These are phyloP conservation scores for Parauchenoglanis ngamensis DNA, from an alignment of 2,797 vertebrate species.

Conservation along the genomic window DNA sequence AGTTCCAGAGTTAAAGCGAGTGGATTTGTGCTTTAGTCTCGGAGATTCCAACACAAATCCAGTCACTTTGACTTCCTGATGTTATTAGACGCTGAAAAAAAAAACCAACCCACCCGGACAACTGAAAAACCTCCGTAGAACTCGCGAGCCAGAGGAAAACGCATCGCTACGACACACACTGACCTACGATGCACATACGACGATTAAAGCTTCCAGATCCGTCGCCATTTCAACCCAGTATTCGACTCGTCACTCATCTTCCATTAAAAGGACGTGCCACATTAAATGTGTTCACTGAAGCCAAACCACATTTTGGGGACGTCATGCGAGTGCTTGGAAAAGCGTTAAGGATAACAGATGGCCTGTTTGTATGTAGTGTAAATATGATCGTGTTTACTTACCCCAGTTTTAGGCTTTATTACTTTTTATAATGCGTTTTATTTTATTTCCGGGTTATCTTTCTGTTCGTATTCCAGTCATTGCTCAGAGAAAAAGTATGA, in stretches of 20 bases:
- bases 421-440: constrained; percentile 58
- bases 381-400: constrained; percentile 81
- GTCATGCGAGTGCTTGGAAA: constrained; percentile 34
- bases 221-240: constrained; percentile 47
- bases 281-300: constrained; percentile 48
- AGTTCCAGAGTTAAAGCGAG: neutral
- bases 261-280: constrained; percentile 52
- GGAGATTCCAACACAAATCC: constrained; percentile 1
- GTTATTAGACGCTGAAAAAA: neutral
- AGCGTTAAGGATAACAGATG: constrained; percentile 57
- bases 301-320: constrained; percentile 52
- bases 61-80: neutral
- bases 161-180: constrained; percentile 32
- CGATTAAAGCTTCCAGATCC: constrained; percentile 57
- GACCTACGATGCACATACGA: constrained; percentile 39
- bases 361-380: constrained; percentile 79
- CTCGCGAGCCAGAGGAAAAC: constrained; percentile 7
- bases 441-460: constrained; percentile 53
- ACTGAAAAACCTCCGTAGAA: neutral
- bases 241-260: constrained; percentile 56
- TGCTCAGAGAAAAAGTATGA: constrained; percentile 46
- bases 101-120: neutral
- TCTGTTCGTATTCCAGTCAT: constrained; percentile 33
- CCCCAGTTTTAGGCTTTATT: constrained; percentile 62
- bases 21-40: constrained; percentile 26